Base-by-base conservation (phyloP, 2,797 vertebrate species). In the Bucorvus abyssinicus region DNA sequence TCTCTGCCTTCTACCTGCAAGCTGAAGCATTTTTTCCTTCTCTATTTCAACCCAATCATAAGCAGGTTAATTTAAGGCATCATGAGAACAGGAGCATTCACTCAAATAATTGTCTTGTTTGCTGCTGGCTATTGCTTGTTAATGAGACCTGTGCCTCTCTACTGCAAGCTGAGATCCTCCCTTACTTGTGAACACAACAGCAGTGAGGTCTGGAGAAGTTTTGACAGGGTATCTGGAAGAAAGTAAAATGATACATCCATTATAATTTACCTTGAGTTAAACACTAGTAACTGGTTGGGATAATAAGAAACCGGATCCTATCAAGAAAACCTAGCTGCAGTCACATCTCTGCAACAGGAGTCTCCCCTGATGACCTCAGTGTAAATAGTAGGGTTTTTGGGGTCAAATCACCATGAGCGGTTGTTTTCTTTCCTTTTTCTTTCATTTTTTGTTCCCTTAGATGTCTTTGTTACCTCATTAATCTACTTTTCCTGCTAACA, bases 21-120 rank as follows among this genome's bases (percentile, higher is more conserved):
- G 10, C 10, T n/a, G 24, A 73, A 84, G 10, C 9, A 19, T 38
- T 92, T 67, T 71, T 56, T 93, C 21, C 27, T 17, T 57, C 45
- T 76, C 42, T 52, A 4, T 84, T 80, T 90, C 79, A 69, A 26
- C 55, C 19, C 29, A 69, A 0, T 59, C 27, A 70, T 73, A 63
- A 85, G 40, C 68, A 90, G 47, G 38, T 88, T 90, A 88, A 88
- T 92, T 92, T 90, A 74, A 80, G 9, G n/a, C 49, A 47, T n/a
- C 1, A 12, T 74, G 80, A 81, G 52, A 92, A 64, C 52, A 85
- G 42, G 63, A 85, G 21, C 38, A 47, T 52, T 82, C 71, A 34
- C 47, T 80, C 63, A 80, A 50, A 29, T 83, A 91, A 91, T 69
- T 92, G 68, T 34, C 38, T 61, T 80, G 22, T 50, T 87, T 92